Evolutionary conservation across 2,888 invertebrate species (phyloP).

Genomic region (Villa cingulata): DNA sequence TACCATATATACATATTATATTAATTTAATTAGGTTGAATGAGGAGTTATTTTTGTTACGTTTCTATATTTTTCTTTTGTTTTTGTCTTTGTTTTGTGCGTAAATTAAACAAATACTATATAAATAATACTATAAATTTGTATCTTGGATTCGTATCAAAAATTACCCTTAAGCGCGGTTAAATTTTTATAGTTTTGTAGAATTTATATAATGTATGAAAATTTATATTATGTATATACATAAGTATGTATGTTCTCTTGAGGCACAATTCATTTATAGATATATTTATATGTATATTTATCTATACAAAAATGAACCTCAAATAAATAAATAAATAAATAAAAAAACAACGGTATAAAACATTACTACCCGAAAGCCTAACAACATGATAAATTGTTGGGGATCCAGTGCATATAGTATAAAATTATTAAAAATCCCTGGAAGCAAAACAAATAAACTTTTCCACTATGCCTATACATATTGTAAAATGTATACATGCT

Average conservation of each 20-base stretch:
- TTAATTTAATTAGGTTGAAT: too few relatives aligned
- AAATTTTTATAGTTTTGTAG: neutral
- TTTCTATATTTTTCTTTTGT: too few relatives aligned
- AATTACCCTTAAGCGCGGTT: conserved; percentile 8
- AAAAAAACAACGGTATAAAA: conserved; percentile 3
- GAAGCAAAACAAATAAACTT: conserved; percentile 4
- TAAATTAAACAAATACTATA: too few relatives aligned
- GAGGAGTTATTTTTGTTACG: too few relatives aligned
- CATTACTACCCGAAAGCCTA: conserved; percentile 7
- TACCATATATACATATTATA: neutral
- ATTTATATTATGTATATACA: neutral
- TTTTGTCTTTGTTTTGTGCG: too few relatives aligned
- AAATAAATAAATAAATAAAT: neutral
- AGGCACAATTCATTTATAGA: neutral
- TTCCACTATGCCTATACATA: neutral
- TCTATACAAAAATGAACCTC: too few relatives aligned
- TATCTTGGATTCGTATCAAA: conserved; percentile 8
- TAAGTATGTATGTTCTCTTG: conserved; percentile 3
- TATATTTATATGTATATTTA: too few relatives aligned
- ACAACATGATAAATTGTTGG: conserved; percentile 8
- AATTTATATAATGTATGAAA: too few relatives aligned
- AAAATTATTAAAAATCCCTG: conserved; percentile 4
- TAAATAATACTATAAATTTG: conserved; percentile 3
- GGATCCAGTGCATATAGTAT: neutral
- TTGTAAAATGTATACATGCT: neutral